A percentile compares a stretch with the other conserved stretches of the same genome.
These are phyloP conservation scores for Zelleria hepariella DNA, from an alignment of 2,888 invertebrate species.

Conservation along the genomic window DNA sequence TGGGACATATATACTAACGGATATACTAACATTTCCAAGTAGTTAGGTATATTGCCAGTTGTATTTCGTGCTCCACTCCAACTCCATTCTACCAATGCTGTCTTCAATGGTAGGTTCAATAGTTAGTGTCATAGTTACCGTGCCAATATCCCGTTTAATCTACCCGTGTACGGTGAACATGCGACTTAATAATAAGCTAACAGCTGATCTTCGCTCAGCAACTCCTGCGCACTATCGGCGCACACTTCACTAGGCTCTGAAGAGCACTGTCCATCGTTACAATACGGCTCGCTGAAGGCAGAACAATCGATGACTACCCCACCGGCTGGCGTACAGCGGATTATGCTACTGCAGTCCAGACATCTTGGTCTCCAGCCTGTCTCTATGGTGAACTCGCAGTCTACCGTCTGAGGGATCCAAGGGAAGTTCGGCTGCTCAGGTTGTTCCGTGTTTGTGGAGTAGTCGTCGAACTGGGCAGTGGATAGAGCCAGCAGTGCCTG, in stretches of 20 bases:
- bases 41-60: no score
- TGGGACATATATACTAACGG: no score
- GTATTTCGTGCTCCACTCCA: no score
- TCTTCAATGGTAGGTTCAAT: no score
- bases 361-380: conserved; percentile 11
- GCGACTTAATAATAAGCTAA: neutral
- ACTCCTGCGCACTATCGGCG: neutral
- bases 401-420: conserved; percentile 13
- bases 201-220: neutral
- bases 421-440: neutral
- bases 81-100: no score
- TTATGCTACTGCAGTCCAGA: conserved; percentile 12
- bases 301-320: conserved; percentile 15
- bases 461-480: neutral
- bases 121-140: no score
- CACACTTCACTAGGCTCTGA: conserved; percentile 9
- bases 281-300: conserved; percentile 10
- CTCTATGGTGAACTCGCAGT: conserved; percentile 12
- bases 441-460: neutral
- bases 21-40: no score
- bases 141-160: no score
- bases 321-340: conserved; percentile 13
- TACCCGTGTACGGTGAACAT: no score
- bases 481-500: neutral
- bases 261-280: conserved; percentile 13